These are phyloP conservation scores for Chirona hameri DNA, from an alignment of 2,888 invertebrate species.

Conservation along the genomic window DNA sequence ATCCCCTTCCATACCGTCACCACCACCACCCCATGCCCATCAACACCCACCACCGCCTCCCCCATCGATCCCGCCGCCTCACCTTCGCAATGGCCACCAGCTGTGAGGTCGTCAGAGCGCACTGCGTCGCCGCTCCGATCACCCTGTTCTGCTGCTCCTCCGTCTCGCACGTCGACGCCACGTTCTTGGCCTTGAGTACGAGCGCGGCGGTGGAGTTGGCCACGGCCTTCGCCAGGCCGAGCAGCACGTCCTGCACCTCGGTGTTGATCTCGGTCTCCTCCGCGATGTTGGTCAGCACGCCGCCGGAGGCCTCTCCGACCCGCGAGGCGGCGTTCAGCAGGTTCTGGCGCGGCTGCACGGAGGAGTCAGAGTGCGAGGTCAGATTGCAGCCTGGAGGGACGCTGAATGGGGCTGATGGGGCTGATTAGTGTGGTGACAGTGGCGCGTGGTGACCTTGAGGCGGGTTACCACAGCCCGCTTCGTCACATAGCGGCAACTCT, in stretches of 20 bases:
- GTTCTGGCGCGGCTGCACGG: slow-evolving; percentile 74
- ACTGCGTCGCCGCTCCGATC: slow-evolving; percentile 95
- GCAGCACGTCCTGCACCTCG: slow-evolving; percentile 67
- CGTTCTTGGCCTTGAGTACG: slow-evolving; percentile 93
- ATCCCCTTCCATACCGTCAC: too few relatives aligned
- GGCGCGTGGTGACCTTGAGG: neutral
- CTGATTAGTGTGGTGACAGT: neutral
- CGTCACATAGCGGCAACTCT: neutral
- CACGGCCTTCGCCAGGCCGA: slow-evolving; percentile 92
- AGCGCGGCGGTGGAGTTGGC: slow-evolving; percentile 96
- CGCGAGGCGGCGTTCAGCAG: slow-evolving; percentile 91
- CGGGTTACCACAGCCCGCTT: neutral
- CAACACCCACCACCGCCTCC: too few relatives aligned
- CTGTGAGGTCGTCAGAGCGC: slow-evolving; percentile 95
- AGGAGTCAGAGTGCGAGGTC: slow-evolving; percentile 33
- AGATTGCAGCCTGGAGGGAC: too few relatives aligned
- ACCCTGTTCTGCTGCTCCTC: slow-evolving; percentile 70
- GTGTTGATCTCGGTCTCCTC: slow-evolving; percentile 75
- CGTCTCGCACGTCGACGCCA: slow-evolving; percentile 79
- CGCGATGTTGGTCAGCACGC: slow-evolving; percentile 86
- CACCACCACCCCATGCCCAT: too few relatives aligned
- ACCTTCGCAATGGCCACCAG: slow-evolving; percentile 95
- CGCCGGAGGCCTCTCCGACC: slow-evolving; percentile 94
- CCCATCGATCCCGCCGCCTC: neutral
- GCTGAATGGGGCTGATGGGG: neutral